Evolutionary conservation across 2,797 vertebrate genomes (phyloP).

Genomic region (Takifugu ocellatus): DNA sequence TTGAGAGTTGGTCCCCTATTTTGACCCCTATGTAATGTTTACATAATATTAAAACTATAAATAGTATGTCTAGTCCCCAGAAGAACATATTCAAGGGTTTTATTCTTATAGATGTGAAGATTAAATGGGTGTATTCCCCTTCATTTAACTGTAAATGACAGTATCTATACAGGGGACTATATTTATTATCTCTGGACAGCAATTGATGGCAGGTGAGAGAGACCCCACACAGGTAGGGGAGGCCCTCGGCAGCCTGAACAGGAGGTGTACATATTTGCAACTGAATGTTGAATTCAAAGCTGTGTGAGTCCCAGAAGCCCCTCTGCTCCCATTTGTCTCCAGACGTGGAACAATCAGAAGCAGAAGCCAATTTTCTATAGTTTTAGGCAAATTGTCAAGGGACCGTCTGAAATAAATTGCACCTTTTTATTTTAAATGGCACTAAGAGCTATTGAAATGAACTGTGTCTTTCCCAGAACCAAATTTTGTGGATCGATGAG

Average conservation of each 20-base stretch:
- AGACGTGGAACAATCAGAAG: conserved; percentile 18
- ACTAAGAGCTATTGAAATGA: not conserved
- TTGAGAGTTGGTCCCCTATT: too few relatives aligned
- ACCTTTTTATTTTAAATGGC: not conserved
- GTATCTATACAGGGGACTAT: conserved; percentile 29
- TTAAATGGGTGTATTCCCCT: too few relatives aligned
- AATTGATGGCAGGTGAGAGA: conserved; percentile 73
- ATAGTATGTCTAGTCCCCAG: too few relatives aligned
- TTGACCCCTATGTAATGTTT: too few relatives aligned
- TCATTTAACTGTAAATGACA: too few relatives aligned
- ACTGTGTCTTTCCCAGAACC: conserved; percentile 78
- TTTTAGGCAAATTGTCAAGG: too few relatives aligned
- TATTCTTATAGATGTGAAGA: too few relatives aligned
- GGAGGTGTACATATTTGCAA: conserved; percentile 57
- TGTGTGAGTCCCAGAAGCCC: conserved; percentile 31
- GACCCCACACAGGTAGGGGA: conserved; percentile 61
- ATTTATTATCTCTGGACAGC: conserved; percentile 72
- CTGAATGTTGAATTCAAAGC: conserved; percentile 62
- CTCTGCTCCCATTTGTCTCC: conserved; percentile 35
- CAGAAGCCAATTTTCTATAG: conserved; percentile 26
- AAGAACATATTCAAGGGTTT: too few relatives aligned
- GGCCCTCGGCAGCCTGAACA: conserved; percentile 36
- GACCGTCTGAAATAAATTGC: too few relatives aligned
- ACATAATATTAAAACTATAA: too few relatives aligned
- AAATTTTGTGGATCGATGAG: conserved; percentile 97